Conservation (phyloP, 1,140 invertebrate genomes). For the Drosophila parabipectinata region DNA sequence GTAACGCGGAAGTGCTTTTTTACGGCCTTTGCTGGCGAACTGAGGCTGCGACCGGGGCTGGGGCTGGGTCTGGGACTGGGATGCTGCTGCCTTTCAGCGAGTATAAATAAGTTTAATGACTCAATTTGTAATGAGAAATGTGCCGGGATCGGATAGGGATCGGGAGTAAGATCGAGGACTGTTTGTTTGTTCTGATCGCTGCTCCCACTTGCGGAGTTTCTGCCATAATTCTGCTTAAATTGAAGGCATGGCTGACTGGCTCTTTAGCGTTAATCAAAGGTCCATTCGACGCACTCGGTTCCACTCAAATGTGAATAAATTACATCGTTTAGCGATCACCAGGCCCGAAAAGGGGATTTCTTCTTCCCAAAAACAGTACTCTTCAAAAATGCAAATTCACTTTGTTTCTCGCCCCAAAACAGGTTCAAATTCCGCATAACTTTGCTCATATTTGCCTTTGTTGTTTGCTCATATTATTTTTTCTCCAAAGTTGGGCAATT, state of each 20-base stretch:
- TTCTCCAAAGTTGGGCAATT: constrained; percentile 29
- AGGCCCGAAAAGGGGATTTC: constrained; percentile 13
- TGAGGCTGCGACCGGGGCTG: constrained; percentile 6
- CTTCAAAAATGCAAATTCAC: constrained; percentile 44
- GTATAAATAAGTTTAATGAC: constrained; percentile 82
- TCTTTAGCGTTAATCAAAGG: constrained; percentile 65
- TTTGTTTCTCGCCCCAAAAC: constrained; percentile 25
- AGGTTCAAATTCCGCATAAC: constrained; percentile 51
- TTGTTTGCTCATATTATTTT: constrained; percentile 33
- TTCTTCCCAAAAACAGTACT: constrained; percentile 39
- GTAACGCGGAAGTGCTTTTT: constrained; percentile 71
- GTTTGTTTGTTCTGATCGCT: constrained; percentile 47
- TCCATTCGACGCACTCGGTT: constrained; percentile 46
- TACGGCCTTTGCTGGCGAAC: constrained; percentile 39
- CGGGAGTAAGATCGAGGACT: neutral
- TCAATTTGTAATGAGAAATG: constrained; percentile 82
- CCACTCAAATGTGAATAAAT: constrained; percentile 70
- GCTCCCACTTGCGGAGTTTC: constrained; percentile 49
- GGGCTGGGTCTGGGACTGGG: constrained; percentile 3
- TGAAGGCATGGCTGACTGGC: constrained; percentile 38
- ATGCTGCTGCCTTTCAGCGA: constrained; percentile 66
- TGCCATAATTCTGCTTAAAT: constrained; percentile 71
- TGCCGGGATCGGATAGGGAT: constrained; percentile 19
- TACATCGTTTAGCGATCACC: constrained; percentile 54
- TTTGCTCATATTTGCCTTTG: constrained; percentile 8